Percentiles rank a stretch among this genome's conserved stretches.
Evolutionary conservation across 64 coral and sea anemone species (phyloP).

Genomic region (Actinia tenebrosa): DNA sequence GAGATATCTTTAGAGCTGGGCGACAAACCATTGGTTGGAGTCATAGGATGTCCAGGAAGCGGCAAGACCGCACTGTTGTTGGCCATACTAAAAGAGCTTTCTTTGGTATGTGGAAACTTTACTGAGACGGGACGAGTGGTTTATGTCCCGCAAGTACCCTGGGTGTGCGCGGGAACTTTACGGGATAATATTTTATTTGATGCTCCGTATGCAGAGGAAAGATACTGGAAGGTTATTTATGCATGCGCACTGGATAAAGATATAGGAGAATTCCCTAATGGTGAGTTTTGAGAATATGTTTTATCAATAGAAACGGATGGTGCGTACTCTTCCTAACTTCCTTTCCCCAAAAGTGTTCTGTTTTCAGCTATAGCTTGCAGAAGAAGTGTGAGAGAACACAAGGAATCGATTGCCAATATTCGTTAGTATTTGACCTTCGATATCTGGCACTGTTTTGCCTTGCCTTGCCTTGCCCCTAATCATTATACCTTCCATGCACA

Average conservation of each 20-base stretch:
- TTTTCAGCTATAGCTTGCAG: too few species aligned
- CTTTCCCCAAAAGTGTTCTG: too few species aligned
- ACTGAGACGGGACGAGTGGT: conserved; percentile 24
- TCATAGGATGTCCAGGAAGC: conserved; percentile 49
- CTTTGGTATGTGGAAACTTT: conserved; percentile 20
- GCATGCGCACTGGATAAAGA: conserved; percentile 55
- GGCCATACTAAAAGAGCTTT: conserved; percentile 47
- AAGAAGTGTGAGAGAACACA: too few species aligned
- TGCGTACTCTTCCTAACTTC: too few species aligned
- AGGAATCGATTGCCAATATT: too few species aligned
- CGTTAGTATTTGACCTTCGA: too few species aligned
- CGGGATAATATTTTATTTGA: conserved; percentile 65
- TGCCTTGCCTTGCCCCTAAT: too few species aligned
- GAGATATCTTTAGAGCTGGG: conserved; percentile 20
- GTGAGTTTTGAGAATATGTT: background rate
- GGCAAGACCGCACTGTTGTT: conserved; percentile 50
- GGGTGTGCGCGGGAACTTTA: conserved; percentile 59
- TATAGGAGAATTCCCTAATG: conserved; percentile 33
- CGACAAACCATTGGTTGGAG: conserved; percentile 25
- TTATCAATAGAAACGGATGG: too few species aligned
- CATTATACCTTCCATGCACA: too few species aligned
- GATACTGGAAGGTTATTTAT: conserved; percentile 47
- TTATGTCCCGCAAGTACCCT: conserved; percentile 64
- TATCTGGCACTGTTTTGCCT: too few species aligned
- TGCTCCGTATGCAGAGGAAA: conserved; percentile 26